A percentile compares a stretch with the other conserved stretches of the same genome.
These are phyloP conservation scores for Rhagium mordax DNA, from an alignment of 2,888 invertebrate genomes.

Conservation along the genomic window DNA sequence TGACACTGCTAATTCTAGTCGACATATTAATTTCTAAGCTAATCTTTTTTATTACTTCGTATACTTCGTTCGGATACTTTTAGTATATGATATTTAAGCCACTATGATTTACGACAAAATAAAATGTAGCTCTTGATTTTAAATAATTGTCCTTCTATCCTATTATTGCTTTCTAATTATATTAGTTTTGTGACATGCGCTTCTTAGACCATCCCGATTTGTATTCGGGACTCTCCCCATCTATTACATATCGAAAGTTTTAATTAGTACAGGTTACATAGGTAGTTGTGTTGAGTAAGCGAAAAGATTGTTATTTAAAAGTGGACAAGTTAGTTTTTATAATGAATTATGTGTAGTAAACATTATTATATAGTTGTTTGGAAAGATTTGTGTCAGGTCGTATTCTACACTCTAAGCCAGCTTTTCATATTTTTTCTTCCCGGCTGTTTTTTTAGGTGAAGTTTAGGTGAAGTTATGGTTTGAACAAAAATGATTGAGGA, in stretches of 20 bases:
- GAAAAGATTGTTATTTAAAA: conserved; percentile 4
- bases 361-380: conserved; percentile 34
- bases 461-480: conserved; percentile 45
- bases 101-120: not conserved
- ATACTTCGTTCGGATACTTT: too few relatives aligned
- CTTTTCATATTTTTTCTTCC: conserved; percentile 44
- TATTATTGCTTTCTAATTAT: conserved; percentile 4
- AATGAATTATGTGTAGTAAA: conserved; percentile 39
- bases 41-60: too few relatives aligned
- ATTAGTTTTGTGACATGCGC: conserved; percentile 52
- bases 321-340: conserved; percentile 4
- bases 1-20: too few relatives aligned
- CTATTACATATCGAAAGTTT: conserved; percentile 25
- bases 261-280: conserved; percentile 9
- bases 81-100: too few relatives aligned
- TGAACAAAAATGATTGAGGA: conserved; percentile 56
- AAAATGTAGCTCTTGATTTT: not conserved
- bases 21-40: too few relatives aligned
- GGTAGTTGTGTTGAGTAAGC: conserved; percentile 13
- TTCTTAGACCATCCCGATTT: conserved; percentile 52
- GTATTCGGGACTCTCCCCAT: conserved; percentile 45
- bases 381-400: conserved; percentile 47
- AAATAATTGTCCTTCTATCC: conserved; percentile 2
- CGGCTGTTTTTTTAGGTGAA: conserved; percentile 49
- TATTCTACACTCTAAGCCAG: conserved; percentile 38